Conservation (phyloP, 1,140 invertebrate genomes). For the Condylostylus longicornis region DNA sequence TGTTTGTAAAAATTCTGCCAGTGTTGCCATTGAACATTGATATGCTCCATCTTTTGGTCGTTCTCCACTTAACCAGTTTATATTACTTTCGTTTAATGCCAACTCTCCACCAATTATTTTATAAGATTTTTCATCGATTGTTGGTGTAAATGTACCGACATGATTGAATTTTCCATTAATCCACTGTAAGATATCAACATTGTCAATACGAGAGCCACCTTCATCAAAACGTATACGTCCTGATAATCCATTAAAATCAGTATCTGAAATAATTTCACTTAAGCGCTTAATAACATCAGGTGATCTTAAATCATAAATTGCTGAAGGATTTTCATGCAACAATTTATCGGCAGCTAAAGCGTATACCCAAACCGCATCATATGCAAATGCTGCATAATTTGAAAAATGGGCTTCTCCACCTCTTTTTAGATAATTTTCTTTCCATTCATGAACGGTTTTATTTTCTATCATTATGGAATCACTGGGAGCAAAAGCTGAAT, state of each 20-base stretch:
- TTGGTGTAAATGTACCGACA: slow-evolving; percentile 50
- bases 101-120: slow-evolving; percentile 34
- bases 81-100: slow-evolving; percentile 37
- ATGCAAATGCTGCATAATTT: slow-evolving; percentile 57
- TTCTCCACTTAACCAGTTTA: slow-evolving; percentile 48
- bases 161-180: slow-evolving; percentile 36
- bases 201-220: slow-evolving; percentile 49
- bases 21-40: slow-evolving; percentile 45
- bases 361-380: slow-evolving; percentile 76
- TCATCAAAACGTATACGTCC: slow-evolving; percentile 55
- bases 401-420: slow-evolving; percentile 6
- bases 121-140: slow-evolving; percentile 28
- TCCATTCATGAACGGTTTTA: slow-evolving; percentile 43
- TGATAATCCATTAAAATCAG: slow-evolving; percentile 61
- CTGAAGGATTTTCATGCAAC: slow-evolving; percentile 8
- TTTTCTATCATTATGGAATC: slow-evolving; percentile 48
- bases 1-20: slow-evolving; percentile 48
- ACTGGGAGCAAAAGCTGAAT: slow-evolving; percentile 49
- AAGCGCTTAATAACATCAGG: slow-evolving; percentile 33
- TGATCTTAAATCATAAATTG: slow-evolving; percentile 28
- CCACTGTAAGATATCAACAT: slow-evolving; percentile 58
- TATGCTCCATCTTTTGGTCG: slow-evolving; percentile 54
- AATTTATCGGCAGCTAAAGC: slow-evolving; percentile 41
- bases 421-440: slow-evolving; percentile 31
- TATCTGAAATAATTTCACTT: slow-evolving; percentile 39